Conservation (phyloP, 2,113 vertebrate species). For the Microcebus murinus region DNA sequence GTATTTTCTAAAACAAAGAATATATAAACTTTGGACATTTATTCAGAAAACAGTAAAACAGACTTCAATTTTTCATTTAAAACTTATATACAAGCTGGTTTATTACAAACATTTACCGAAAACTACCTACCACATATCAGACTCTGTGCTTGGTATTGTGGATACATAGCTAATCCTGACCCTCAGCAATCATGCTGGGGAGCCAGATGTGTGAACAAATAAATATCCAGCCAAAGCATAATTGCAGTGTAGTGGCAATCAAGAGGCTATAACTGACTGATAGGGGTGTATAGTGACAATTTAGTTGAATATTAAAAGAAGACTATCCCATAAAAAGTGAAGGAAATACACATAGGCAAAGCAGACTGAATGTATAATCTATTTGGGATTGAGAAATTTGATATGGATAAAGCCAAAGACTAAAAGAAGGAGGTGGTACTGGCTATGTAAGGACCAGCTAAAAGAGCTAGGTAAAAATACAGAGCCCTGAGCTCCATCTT, state of each 20-base stretch:
- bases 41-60: not conserved
- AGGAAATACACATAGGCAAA: not conserved
- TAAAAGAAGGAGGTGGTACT: not conserved
- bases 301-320: not conserved
- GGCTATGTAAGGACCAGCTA: not conserved
- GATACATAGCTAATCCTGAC: not conserved
- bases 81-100: not conserved
- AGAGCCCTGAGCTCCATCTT: not conserved
- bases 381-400: not conserved
- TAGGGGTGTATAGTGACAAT: not conserved
- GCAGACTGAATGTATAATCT: not conserved
- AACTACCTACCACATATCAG: not conserved
- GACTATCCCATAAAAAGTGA: not conserved
- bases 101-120: not conserved
- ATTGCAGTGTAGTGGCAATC: not conserved
- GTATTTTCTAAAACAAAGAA: conserved; percentile 93
- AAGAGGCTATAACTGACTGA: not conserved
- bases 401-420: not conserved
- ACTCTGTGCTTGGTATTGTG: not conserved
- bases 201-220: not conserved
- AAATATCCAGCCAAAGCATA: not conserved
- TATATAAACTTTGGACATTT: not conserved
- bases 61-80: not conserved
- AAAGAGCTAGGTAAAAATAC: not conserved
- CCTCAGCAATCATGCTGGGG: not conserved